Conservation (phyloP, 1,140 invertebrate species). For the Cataglyphis hispanica region DNA sequence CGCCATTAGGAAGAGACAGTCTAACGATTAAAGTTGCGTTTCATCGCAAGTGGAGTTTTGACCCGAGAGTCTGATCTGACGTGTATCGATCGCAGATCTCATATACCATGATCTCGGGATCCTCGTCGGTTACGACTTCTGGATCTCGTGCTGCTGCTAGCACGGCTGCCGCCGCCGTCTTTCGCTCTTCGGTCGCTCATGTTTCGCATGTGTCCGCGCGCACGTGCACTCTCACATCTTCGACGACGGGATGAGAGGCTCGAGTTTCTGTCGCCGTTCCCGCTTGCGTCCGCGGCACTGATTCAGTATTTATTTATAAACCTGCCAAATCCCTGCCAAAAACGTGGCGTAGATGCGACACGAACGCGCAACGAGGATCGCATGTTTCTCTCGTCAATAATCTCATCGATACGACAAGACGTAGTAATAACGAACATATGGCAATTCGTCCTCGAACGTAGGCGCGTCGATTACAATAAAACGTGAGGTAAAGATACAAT, state of each 20-base stretch:
- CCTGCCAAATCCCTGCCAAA: slow-evolving; percentile 79
- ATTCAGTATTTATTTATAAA: slow-evolving; percentile 84
- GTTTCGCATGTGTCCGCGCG: slow-evolving; percentile 49
- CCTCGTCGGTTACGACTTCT: slow-evolving; percentile 82
- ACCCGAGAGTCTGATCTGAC: neutral
- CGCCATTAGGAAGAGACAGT: neutral
- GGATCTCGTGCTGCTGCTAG: slow-evolving; percentile 80
- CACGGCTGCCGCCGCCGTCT: slow-evolving; percentile 75
- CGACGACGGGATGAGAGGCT: slow-evolving; percentile 62
- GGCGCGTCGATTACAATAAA: neutral
- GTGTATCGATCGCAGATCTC: neutral
- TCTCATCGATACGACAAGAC: neutral
- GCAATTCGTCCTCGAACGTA: neutral
- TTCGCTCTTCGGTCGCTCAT: slow-evolving; percentile 81
- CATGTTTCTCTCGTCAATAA: slow-evolving; percentile 12
- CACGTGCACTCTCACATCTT: slow-evolving; percentile 62
- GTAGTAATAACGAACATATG: neutral
- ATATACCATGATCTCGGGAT: slow-evolving; percentile 82
- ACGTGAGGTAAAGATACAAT: neutral
- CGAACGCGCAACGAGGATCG: slow-evolving; percentile 32
- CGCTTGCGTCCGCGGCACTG: slow-evolving; percentile 67
- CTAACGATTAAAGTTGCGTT: neutral
- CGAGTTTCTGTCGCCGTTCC: slow-evolving; percentile 74
- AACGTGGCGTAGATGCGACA: slow-evolving; percentile 70
- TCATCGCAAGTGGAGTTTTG: neutral